Evolutionary conservation across 1,140 invertebrate species (phyloP).

Genomic region (Phortica variegata): DNA sequence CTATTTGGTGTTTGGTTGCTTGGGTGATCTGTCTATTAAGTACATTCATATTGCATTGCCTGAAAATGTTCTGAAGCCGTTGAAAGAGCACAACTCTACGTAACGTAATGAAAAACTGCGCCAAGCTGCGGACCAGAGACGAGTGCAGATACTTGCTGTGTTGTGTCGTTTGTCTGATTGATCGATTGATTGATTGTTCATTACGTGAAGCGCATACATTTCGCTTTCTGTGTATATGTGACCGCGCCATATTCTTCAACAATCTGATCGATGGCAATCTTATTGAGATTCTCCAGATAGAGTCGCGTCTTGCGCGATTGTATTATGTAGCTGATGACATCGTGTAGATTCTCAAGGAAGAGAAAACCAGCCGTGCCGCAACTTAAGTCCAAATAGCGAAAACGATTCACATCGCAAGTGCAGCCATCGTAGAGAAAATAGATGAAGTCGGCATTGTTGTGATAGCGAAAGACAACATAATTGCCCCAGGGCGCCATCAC

Average conservation of each 20-base stretch:
- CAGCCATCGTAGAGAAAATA: constrained; percentile 52
- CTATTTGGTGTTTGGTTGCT: no score
- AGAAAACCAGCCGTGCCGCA: constrained; percentile 49
- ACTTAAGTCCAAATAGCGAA: constrained; percentile 49
- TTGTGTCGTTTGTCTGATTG: no score
- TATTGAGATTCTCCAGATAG: constrained; percentile 42
- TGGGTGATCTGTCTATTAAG: no score
- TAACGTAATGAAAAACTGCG: no score
- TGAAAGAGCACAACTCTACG: no score
- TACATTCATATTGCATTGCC: no score
- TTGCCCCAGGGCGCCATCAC: constrained; percentile 55
- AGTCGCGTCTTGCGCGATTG: constrained; percentile 42
- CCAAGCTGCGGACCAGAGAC: no score
- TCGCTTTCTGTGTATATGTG: constrained; percentile 44
- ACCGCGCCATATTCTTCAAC: constrained; percentile 47
- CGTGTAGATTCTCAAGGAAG: constrained; percentile 42
- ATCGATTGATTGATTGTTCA: background rate
- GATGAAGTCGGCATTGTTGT: constrained; percentile 37
- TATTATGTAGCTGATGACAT: constrained; percentile 48
- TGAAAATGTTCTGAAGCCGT: no score
- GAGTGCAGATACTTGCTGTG: no score
- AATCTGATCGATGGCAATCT: constrained; percentile 43
- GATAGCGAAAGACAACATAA: constrained; percentile 48
- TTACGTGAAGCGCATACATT: constrained; percentile 42
- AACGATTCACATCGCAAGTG: constrained; percentile 49